Percentiles rank a stretch among this genome's conserved stretches.
Conservation (phyloP, 2,888 invertebrate genomes). For the Tetheella fluctuosa region DNA sequence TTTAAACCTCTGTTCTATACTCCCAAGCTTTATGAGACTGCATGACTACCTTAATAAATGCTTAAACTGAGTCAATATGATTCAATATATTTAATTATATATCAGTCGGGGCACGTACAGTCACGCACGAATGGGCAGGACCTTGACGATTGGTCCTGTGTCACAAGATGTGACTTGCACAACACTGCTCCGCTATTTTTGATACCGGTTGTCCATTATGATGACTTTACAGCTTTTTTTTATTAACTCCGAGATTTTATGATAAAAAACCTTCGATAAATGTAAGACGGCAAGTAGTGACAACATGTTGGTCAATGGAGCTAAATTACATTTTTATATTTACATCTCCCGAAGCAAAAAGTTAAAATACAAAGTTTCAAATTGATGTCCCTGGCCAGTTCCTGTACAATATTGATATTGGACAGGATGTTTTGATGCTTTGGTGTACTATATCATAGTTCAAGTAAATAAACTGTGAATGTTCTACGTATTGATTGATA, state of each 20-base stretch:
- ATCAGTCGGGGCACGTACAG: slow-evolving; percentile 61
- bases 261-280: slow-evolving; percentile 36
- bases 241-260: slow-evolving; percentile 36
- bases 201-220: slow-evolving; percentile 51
- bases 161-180: slow-evolving; percentile 77
- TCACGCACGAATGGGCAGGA: slow-evolving; percentile 68
- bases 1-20: neutral
- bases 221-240: slow-evolving; percentile 48
- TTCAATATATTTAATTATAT: slow-evolving; percentile 45
- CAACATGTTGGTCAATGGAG: slow-evolving; percentile 17
- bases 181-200: slow-evolving; percentile 67
- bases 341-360: slow-evolving; percentile 23
- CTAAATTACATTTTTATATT: slow-evolving; percentile 28
- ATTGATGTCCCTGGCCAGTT: neutral
- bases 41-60: slow-evolving; percentile 2
- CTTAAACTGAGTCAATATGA: neutral
- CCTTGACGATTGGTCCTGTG: slow-evolving; percentile 73
- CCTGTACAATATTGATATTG: neutral
- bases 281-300: slow-evolving; percentile 20
- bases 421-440: neutral
- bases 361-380: slow-evolving; percentile 5
- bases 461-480: too few species aligned
- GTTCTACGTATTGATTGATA: too few species aligned
- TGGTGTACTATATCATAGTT: too few species aligned
- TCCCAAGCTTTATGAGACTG: neutral